A percentile compares a stretch with the other conserved stretches of the same genome.
Evolutionary conservation across 2,113 vertebrate species (phyloP).

Genomic region (Aptenodytes forsteri): DNA sequence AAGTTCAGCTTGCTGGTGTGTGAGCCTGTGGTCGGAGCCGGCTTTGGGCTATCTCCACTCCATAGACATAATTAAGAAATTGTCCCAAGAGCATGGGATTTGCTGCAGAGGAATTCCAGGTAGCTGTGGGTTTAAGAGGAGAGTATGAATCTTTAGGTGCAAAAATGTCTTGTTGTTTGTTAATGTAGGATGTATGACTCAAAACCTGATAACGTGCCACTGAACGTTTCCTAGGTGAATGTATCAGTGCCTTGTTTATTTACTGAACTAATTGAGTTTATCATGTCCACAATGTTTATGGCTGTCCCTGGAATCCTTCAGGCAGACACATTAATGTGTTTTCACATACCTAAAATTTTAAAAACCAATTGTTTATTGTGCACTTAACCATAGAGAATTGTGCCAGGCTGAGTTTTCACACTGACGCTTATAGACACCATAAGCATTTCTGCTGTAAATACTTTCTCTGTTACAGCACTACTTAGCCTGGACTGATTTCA

Average conservation of each 20-base stretch:
- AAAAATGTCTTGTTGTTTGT: neutral
- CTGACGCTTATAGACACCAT: neutral
- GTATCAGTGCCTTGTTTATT: conserved; percentile 29
- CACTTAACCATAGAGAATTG: neutral
- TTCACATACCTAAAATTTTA: conserved; percentile 20
- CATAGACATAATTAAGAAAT: neutral
- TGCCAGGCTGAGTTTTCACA: neutral
- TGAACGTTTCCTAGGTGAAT: neutral
- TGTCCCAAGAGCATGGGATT: neutral
- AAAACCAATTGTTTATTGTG: conserved; percentile 6
- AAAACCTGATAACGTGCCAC: neutral
- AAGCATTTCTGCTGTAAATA: neutral
- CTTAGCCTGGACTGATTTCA: neutral
- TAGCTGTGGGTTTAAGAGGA: neutral
- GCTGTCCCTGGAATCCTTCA: conserved; percentile 33
- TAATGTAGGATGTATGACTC: neutral
- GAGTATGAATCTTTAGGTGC: neutral
- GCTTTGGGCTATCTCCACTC: neutral
- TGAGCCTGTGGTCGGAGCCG: neutral
- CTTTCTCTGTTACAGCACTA: neutral
- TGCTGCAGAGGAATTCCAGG: neutral
- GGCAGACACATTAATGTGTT: conserved; percentile 12
- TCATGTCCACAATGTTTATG: conserved; percentile 6
- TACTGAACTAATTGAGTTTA: conserved; percentile 49
- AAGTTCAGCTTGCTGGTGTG: neutral